These are phyloP conservation scores for Rhynchophorus ferrugineus DNA, from an alignment of 1,140 invertebrate species.

Conservation along the genomic window DNA sequence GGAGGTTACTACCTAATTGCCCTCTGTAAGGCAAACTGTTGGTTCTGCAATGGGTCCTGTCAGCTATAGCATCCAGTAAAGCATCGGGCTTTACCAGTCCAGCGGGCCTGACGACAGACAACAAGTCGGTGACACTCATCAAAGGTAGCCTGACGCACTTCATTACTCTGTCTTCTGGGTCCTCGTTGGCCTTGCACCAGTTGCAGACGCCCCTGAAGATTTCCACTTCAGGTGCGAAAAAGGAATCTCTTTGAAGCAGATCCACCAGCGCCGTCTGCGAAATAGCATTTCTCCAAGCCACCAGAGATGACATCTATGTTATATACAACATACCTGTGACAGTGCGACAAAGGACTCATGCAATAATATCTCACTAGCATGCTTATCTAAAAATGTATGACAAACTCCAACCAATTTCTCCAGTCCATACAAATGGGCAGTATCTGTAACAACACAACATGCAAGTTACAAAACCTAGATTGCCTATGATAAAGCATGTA, in stretches of 20 bases:
- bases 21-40: constrained; percentile 77
- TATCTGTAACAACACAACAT: constrained; percentile 47
- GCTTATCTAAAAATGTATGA: constrained; percentile 78
- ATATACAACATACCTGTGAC: constrained; percentile 68
- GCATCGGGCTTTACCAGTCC: constrained; percentile 78
- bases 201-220: constrained; percentile 83
- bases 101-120: constrained; percentile 80
- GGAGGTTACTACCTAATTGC: constrained; percentile 58
- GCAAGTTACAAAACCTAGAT: not conserved
- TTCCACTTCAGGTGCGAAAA: constrained; percentile 91
- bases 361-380: constrained; percentile 75
- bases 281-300: no score
- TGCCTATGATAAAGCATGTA: not conserved
- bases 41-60: constrained; percentile 66
- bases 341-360: constrained; percentile 79
- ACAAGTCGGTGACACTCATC: constrained; percentile 78
- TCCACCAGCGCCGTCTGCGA: constrained; percentile 65
- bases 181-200: constrained; percentile 74
- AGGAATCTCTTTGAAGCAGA: constrained; percentile 86
- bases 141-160: constrained; percentile 74
- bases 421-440: constrained; percentile 62
- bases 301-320: no score
- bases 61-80: constrained; percentile 89
- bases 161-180: constrained; percentile 42
- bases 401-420: constrained; percentile 57